Evolutionary conservation across 2,797 vertebrate species (phyloP), one percentile per base, ranked within the genome.

Genomic region (Aeoliscus strigatus): DNA sequence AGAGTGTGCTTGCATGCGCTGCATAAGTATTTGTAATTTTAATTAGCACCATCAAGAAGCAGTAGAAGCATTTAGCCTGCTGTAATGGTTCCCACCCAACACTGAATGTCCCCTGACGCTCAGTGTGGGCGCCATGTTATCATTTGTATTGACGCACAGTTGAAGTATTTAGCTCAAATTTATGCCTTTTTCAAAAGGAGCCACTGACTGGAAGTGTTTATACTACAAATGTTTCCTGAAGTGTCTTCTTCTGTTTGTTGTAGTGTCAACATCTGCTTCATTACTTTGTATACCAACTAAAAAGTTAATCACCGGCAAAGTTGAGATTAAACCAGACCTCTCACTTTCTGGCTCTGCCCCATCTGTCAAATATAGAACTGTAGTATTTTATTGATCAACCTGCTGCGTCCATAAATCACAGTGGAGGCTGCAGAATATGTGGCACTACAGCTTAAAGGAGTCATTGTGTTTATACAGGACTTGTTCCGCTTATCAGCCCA

Each of bases 401-500:
- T 2, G 6, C 53, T 38, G 33, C 37, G 39, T 50, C 46, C 46
- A 39, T 31, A 59, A 60, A 67, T 74, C 57, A 59, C 6, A 6
- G 12, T 24, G 0, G 8, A 41, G 36, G 32, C 42, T 35, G 54
- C 47, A 42, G 53, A 48, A 26, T 55, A 13, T 6, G 32, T 28
- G 37, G 46, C 9, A 7, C 28, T 23, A 1, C 8, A 6, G 64
- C 58, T 72, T 52, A 58, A 58, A 65, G 47, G 47, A 70, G 52
- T 75, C 69, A 51, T 73, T 40, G 3, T 58, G 63, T 78, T 79
- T 77, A 70, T 59, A 51, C 59, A 67, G 68, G 38, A 50, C 43
- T 38, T 15, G 32, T 60, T 47, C 18, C 2, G 36, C 59, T 79
- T 82, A 78, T 81, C 75, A 66, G 61, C 16, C 54, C 39, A 29